Percentiles rank a stretch among this genome's conserved stretches.
Evolutionary conservation across 37 sponge, comb jelly and placozoan species (phyloP).

Genomic region (Chondrosia reniformis): DNA sequence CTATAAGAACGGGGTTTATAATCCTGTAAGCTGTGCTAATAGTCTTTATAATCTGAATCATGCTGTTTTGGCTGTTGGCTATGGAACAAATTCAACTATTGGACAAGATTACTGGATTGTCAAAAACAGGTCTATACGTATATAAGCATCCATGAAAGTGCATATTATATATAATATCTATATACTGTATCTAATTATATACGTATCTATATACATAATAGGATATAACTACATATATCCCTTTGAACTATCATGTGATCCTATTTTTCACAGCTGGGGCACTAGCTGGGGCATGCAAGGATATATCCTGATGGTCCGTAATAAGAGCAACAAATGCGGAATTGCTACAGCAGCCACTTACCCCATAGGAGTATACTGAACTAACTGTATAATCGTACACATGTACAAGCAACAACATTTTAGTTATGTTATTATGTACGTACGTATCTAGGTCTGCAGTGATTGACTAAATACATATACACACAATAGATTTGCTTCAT

Average conservation of each 20-base stretch:
- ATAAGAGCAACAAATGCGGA: constrained; percentile 59
- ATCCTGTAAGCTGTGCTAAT: constrained; percentile 65
- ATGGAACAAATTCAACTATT: constrained; percentile 59
- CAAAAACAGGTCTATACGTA: constrained; percentile 68
- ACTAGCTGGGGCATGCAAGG: constrained; percentile 47
- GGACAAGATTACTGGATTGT: constrained; percentile 78
- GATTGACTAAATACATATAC: too few relatives aligned
- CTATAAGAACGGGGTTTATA: constrained; percentile 82
- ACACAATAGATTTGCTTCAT: too few relatives aligned
- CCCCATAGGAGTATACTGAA: too few relatives aligned
- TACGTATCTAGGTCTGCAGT: too few relatives aligned
- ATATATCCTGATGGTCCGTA: constrained; percentile 62
- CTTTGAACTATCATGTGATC: too few relatives aligned
- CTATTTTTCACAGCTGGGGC: constrained; percentile 61
- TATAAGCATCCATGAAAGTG: not conserved
- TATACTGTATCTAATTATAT: too few relatives aligned
- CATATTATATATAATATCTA: too few relatives aligned
- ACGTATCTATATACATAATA: too few relatives aligned
- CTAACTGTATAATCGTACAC: too few relatives aligned
- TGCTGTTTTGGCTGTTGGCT: constrained; percentile 88
- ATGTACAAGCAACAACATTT: too few relatives aligned
- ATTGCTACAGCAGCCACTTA: constrained; percentile 38
- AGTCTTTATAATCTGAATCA: constrained; percentile 84
- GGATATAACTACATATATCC: too few relatives aligned
- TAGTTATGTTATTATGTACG: too few relatives aligned